Conservation (phyloP, 1,140 invertebrate genomes). For the Lamellibrachia luymesi region DNA sequence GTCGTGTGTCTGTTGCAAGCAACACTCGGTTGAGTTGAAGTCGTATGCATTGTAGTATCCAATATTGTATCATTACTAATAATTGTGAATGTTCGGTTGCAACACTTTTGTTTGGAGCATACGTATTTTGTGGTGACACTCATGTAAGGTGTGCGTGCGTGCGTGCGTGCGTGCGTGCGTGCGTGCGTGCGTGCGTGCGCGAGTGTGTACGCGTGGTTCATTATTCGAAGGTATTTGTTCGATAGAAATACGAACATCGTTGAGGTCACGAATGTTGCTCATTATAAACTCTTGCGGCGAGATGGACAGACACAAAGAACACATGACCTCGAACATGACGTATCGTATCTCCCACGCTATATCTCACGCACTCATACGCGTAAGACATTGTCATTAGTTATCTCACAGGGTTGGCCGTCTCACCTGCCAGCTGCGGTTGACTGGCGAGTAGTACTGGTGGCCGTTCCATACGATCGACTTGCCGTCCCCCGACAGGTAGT, state of each 20-base stretch:
- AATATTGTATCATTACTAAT: not conserved
- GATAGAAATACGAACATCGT: too few species aligned
- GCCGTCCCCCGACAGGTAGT: constrained; percentile 27
- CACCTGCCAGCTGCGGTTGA: constrained; percentile 10
- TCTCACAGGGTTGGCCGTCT: not conserved
- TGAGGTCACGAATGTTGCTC: too few species aligned
- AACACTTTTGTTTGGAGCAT: too few species aligned
- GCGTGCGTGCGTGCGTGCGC: too few species aligned
- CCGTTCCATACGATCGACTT: constrained; percentile 27
- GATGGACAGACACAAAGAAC: not conserved
- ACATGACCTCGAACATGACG: not conserved
- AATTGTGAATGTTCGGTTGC: not conserved
- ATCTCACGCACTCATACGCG: not conserved
- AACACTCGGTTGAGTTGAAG: not conserved
- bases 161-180: not conserved
- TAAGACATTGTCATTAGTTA: not conserved
- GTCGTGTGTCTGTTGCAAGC: constrained; percentile 23
- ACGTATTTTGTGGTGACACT: too few species aligned
- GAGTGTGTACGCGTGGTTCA: not conserved
- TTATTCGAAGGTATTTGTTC: too few species aligned
- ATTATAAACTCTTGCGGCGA: too few species aligned
- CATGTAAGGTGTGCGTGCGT: not conserved
- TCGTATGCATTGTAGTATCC: not conserved
- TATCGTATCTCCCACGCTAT: not conserved
- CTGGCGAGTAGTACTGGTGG: constrained; percentile 21